phyloP scores from a whole-genome alignment of 2,888 invertebrate genomes.

The Neoascia interrupta region DNA sequence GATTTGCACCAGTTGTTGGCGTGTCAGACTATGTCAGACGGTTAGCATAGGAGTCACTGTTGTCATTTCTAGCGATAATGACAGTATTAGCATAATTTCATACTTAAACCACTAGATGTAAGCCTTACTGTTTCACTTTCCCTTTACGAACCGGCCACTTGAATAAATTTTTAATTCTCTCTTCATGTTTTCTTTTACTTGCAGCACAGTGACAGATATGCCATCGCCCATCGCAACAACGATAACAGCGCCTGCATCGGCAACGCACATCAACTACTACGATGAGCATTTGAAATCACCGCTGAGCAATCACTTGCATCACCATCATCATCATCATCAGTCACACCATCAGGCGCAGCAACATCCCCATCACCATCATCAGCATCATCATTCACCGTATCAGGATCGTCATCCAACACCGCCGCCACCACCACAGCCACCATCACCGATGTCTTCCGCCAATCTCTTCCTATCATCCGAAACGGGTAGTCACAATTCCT shows the following conservation, averaged over 20 bases:
- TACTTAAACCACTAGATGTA: slow-evolving; percentile 24
- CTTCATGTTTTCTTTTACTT: slow-evolving; percentile 19
- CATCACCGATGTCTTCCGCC: slow-evolving; percentile 87
- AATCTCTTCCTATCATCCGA: slow-evolving; percentile 88
- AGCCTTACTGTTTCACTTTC: slow-evolving; percentile 6
- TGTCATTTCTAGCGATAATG: slow-evolving; percentile 13
- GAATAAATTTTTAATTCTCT: background rate
- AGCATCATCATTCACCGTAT: slow-evolving; percentile 77
- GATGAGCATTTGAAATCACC: slow-evolving; percentile 73
- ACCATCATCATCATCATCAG: slow-evolving; percentile 77
- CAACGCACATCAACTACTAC: slow-evolving; percentile 70
- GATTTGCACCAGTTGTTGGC: slow-evolving; percentile 63
- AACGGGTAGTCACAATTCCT: slow-evolving; percentile 85
- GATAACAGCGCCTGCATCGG: slow-evolving; percentile 70
- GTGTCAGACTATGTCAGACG: too few species aligned
- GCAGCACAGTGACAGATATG: slow-evolving; percentile 62
- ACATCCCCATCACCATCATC: slow-evolving; percentile 72
- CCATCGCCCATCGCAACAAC: slow-evolving; percentile 66
- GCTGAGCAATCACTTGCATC: slow-evolving; percentile 77
- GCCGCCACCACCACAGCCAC: slow-evolving; percentile 80
- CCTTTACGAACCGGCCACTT: background rate
- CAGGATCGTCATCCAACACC: slow-evolving; percentile 70
- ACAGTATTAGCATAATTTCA: slow-evolving; percentile 37
- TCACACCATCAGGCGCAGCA: slow-evolving; percentile 69
- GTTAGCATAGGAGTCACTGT: too few species aligned